Base-by-base conservation (phyloP, 1,140 invertebrate genomes). In the Drosophila rufa region DNA sequence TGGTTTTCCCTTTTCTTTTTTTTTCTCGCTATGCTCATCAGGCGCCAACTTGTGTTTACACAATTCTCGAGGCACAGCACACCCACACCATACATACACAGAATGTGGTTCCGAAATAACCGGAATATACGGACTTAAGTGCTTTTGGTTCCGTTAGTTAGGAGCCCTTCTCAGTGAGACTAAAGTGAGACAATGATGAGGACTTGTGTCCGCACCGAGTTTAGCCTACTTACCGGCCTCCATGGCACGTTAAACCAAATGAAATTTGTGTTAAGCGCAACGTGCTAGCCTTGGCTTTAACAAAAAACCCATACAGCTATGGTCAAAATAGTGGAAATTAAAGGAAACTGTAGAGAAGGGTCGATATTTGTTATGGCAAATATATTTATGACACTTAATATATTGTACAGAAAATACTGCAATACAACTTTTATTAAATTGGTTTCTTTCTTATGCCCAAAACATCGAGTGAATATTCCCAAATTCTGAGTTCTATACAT, bases 181-280 rank as follows among this genome's bases (percentile, higher is more conserved):
- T 38, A 55, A 22, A 27, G 53, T 59, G 50, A 73, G 68, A 73
- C 69, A 73, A 59, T 30, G 51, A 59, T 73, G 46, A 73, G 69
- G 67, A 66, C 53, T 58, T 53, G 50, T 48, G 75, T 66, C 61
- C 79, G 74, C 75, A 67, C 59, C 57, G 51, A 77, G 79, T 67
- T 73, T 78, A 70, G 69, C 67, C 66, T 58, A 73, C 69, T 73
- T 71, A 71, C 65, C 8, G 66, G 45, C 66, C 43, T 15, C 53
- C 36, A 40, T n/a, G 45, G 19, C 67, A 58, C 33, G 67, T 60
- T 69, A 40, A 47, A n/a, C 58, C 38, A 89, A 87, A 87, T 80
- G 81, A 74, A 87, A 89, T 87, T 87, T 83, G 38, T 59, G 56
- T 61, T 80, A 45, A 83, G 62, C 61, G 51, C 51, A 73, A 46